Percentiles rank a stretch among this genome's conserved stretches.
phyloP scores from a whole-genome alignment of 2,797 vertebrate genomes.

The Lagorchestes hirsutus region DNA sequence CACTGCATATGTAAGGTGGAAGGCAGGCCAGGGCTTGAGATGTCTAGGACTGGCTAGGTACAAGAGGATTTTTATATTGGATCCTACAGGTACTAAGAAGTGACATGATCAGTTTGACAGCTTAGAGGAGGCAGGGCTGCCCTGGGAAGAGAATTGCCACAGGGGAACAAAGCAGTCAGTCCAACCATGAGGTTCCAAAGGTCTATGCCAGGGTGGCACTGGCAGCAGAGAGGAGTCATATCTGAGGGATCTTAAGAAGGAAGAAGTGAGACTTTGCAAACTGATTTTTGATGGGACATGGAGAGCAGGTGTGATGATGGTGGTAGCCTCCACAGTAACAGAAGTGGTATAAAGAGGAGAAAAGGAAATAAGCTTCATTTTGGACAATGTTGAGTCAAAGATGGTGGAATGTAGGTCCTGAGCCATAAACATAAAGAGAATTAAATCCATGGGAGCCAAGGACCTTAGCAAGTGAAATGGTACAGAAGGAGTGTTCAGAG shows the following conservation, averaged over 20 bases:
- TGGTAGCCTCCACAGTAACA: background rate
- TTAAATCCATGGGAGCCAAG: background rate
- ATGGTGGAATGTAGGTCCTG: background rate
- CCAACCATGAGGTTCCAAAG: no score
- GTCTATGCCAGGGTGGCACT: background rate
- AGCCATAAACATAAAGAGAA: background rate
- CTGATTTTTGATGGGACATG: background rate
- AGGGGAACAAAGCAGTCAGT: no score
- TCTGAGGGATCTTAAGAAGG: background rate
- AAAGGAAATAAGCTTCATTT: no score
- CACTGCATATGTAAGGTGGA: no score
- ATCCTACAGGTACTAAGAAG: background rate
- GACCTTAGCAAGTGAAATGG: no score
- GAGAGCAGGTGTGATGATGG: no score
- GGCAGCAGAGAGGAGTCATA: background rate
- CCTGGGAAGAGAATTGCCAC: no score
- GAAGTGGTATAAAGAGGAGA: no score
- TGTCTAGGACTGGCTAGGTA: background rate
- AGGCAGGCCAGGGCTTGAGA: background rate
- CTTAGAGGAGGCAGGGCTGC: no score
- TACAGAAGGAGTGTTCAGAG: no score
- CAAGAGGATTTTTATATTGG: background rate
- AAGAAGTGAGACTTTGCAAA: background rate
- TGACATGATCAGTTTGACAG: no score
- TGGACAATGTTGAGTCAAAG: background rate